Conservation (phyloP, 2,113 vertebrate genomes). For the Pampusana beccarii region DNA sequence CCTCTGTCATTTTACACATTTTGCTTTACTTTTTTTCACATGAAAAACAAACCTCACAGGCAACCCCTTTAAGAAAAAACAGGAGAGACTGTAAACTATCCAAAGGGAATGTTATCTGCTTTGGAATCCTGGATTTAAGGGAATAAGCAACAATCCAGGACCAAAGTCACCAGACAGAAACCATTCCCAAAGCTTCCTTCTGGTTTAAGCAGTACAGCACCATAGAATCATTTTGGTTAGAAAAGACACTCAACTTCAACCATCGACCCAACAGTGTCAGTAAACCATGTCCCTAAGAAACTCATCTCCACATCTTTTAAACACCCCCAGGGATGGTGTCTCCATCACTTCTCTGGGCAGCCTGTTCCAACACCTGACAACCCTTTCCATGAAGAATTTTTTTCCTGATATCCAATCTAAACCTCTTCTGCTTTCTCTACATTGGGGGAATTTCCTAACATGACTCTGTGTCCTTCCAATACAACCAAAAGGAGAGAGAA, state of each 20-base stretch:
- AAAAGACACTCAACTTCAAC: too few relatives aligned
- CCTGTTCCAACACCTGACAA: too few relatives aligned
- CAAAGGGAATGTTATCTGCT: neutral
- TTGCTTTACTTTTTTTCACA: neutral
- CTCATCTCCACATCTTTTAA: too few relatives aligned
- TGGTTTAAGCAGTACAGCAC: neutral
- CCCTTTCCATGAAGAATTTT: too few relatives aligned
- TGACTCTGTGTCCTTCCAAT: neutral
- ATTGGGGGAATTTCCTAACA: neutral
- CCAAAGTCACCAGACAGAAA: neutral
- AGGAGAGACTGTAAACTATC: neutral
- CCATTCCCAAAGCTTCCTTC: neutral
- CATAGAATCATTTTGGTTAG: too few relatives aligned
- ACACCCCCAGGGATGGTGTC: too few relatives aligned
- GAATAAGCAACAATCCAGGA: neutral
- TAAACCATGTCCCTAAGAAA: too few relatives aligned
- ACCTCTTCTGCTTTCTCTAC: neutral
- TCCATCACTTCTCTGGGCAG: too few relatives aligned
- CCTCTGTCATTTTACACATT: neutral
- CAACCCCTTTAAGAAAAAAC: accelerated
- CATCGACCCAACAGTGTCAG: too few relatives aligned
- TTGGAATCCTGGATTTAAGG: neutral
- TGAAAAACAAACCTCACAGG: neutral
- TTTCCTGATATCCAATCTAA: too few relatives aligned
- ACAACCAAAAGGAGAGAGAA: neutral